Base-by-base conservation (phyloP, 2,888 invertebrate genomes). In the Melanargia galathea region DNA sequence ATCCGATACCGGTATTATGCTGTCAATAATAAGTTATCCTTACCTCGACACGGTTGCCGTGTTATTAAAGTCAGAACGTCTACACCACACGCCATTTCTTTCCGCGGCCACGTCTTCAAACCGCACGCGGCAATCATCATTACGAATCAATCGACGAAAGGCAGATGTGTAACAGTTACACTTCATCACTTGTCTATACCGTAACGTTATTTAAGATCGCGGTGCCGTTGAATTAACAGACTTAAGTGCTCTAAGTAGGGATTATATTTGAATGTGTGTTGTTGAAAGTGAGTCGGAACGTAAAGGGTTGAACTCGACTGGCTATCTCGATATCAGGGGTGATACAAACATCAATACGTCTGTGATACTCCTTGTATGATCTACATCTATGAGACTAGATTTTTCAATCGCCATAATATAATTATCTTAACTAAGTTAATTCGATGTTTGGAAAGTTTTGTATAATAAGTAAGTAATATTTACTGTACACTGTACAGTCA, bases 111-210 rank as follows among this genome's bases (percentile, higher is more conserved):
- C 77, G 77, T 83, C 81, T 83, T 77, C 71, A 77, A 77, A 82
- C 83, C 83, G 79, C 83, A 84, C 78, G 77, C 81, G 78, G 83
- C 82, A 86, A 81, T 81, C 78, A 79, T 79, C 71, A 79, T 80
- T 80, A 80, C 74, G 74, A 77, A 78, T 79, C 78, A 79, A 76
- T 80, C 79, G 78, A 69, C 69, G 74, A 84, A 81, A 80, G 78
- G 84, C 88, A 88, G 87, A 88, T 88, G 87, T 84, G 83, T 81
- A 84, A 85, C 85, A 76, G 86, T 82, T 83, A 83, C 81, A 82
- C 81, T 82, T 84, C 83, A 84, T 80, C 84, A 81, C 81, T 74
- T 75, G 60, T 60, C 45, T 60, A 45, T 26, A 61, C 54, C 30
- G 49, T 46, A 65, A 64, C 57, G 60, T 45, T 40, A 48, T 33